Evolutionary conservation across 92 coral and sea anemone genomes (phyloP).

Genomic region (Micromussa lordhowensis): DNA sequence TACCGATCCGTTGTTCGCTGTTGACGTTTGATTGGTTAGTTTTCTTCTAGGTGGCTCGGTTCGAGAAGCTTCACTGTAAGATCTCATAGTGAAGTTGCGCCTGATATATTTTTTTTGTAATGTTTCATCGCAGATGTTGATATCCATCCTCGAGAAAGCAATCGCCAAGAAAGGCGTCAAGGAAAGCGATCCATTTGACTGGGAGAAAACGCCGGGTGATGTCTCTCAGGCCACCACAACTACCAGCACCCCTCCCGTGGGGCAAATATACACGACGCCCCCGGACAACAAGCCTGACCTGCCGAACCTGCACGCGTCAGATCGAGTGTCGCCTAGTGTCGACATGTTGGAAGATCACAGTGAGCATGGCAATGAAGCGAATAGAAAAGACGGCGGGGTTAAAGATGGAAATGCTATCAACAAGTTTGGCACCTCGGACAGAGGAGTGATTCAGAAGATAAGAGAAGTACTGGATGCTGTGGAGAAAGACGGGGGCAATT

Average conservation of each 20-base stretch:
- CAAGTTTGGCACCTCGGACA: conserved; percentile 77
- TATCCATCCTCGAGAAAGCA: conserved; percentile 81
- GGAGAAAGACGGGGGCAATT: conserved; percentile 74
- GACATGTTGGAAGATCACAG: conserved; percentile 84
- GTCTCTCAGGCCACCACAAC: conserved; percentile 86
- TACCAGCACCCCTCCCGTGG: conserved; percentile 85
- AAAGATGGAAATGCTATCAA: conserved; percentile 43
- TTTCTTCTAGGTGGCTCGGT: no score
- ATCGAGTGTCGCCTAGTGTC: conserved; percentile 68
- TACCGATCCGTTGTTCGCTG: no score
- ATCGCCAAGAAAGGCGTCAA: conserved; percentile 82
- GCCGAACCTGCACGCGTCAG: conserved; percentile 68
- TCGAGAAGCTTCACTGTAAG: no score
- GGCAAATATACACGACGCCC: conserved; percentile 85
- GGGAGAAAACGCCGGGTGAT: conserved; percentile 84
- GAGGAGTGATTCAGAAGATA: conserved; percentile 84
- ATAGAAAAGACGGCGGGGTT: conserved; percentile 53
- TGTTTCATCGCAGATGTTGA: conserved; percentile 57
- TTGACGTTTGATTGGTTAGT: no score
- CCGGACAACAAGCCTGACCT: conserved; percentile 78
- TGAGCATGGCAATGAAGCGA: conserved; percentile 76
- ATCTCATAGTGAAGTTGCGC: neutral
- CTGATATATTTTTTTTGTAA: neutral
- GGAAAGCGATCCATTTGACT: conserved; percentile 89
- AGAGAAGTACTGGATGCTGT: conserved; percentile 83